A percentile compares a stretch with the other conserved stretches of the same genome.
phyloP scores from a whole-genome alignment of 2,888 invertebrate genomes.

The Ecliptopera silaceata region DNA sequence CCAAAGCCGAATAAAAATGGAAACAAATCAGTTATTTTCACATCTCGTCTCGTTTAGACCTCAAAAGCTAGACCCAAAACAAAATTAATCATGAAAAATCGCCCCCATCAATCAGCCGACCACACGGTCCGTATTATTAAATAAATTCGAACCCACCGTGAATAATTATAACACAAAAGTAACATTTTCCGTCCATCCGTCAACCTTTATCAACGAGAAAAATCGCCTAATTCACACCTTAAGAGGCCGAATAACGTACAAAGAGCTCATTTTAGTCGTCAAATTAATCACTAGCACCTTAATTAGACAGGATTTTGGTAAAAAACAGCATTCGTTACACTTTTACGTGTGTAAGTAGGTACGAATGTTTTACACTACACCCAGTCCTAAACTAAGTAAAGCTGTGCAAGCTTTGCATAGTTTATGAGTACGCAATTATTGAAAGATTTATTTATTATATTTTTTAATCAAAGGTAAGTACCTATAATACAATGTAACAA shows the following conservation, averaged over 20 bases:
- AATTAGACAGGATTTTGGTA: slow-evolving; percentile 23
- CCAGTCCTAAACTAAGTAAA: too few relatives aligned
- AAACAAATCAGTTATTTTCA: background rate
- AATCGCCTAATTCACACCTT: slow-evolving; percentile 80
- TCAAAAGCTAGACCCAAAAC: slow-evolving; percentile 42
- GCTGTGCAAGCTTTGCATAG: too few relatives aligned
- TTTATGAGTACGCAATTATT: too few relatives aligned
- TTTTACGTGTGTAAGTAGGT: too few relatives aligned
- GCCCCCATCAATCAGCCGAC: slow-evolving; percentile 67
- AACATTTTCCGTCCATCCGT: slow-evolving; percentile 68
- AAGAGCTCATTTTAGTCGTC: slow-evolving; percentile 52
- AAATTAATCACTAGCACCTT: slow-evolving; percentile 35
- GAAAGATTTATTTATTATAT: too few relatives aligned
- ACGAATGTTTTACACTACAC: too few relatives aligned
- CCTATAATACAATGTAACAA: too few relatives aligned
- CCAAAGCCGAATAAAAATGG: background rate
- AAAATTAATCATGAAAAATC: slow-evolving; percentile 45
- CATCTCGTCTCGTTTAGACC: slow-evolving; percentile 22
- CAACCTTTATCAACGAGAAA: slow-evolving; percentile 79
- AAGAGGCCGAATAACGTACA: slow-evolving; percentile 58
- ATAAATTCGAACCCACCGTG: slow-evolving; percentile 74
- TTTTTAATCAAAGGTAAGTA: too few relatives aligned
- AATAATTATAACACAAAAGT: slow-evolving; percentile 73
- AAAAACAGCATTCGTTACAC: background rate
- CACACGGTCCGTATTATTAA: slow-evolving; percentile 66